Base-by-base conservation (phyloP, 2,797 vertebrate species). In the Miichthys miiuy region DNA sequence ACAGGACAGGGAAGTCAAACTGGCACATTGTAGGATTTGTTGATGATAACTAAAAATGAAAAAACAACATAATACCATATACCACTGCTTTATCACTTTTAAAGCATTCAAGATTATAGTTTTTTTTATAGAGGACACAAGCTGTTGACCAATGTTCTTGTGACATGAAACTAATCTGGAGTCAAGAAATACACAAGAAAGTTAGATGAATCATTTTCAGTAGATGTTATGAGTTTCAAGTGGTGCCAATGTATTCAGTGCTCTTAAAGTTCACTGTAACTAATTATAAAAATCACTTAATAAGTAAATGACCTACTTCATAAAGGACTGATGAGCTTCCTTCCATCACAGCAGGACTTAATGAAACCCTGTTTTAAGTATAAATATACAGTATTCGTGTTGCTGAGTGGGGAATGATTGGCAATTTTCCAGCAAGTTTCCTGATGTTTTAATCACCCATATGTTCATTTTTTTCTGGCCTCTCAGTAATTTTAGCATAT, bases 251-350 rank as follows among this genome's bases (percentile, higher is more conserved):
- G 8, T 13, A 42, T 27, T 41, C 23, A 46, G 23, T 52, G 42
- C 18, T 12, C 9, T 50, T 20, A 20, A 13, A 41, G 41, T 27
- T 46, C 51, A 51, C 23, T 56, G 18, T 63, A 30, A 47, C 46
- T 38, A 52, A 21, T 61, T 21, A 34, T 38, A 46, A 1, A 13
- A 52, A 58, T 38, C 14, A 18, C 6, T 46, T 57, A 60, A 71
- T 13, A 30, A 55, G 20, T 61, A 34, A 51, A 56, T 68, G n/a
- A 69, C 27, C 8, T 74, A 10, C n/a, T 73, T 57, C 18, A 21
- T 17, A 60, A 62, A 38, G 10, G 44, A 42, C 16, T 21, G 38
- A 79, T 51, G 51, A 79, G 57, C 27, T 54, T 63, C 55, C 17
- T 8, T 56, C 13, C 58, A 44, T 3, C 17, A 58, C 56, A 65